phyloP scores from a whole-genome alignment of 2,888 invertebrate genomes.

The Cheilosia urbana region DNA sequence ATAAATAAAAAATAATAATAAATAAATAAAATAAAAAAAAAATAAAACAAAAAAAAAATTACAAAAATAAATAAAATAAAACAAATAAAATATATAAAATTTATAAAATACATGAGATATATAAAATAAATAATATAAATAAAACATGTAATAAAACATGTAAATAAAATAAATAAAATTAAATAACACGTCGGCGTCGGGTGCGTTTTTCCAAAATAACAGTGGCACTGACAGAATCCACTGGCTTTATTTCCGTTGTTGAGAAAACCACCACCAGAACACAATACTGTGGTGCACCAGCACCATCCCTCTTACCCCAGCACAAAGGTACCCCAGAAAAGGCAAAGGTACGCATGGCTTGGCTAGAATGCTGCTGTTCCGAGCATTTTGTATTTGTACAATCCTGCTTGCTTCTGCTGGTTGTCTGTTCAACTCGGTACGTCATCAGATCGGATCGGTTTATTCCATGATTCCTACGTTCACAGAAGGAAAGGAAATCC shows the following conservation, averaged over 20 bases:
- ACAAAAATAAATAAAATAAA: background rate
- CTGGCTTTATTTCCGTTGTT: background rate
- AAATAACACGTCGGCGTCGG: background rate
- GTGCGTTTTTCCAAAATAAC: background rate
- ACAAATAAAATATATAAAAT: background rate
- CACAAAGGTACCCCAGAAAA: conserved; percentile 18
- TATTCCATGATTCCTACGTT: conserved; percentile 29
- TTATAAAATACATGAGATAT: background rate
- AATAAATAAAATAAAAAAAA: background rate
- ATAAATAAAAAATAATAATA: background rate
- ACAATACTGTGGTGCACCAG: background rate
- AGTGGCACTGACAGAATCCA: background rate
- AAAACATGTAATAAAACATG: background rate
- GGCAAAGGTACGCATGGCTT: conserved; percentile 18
- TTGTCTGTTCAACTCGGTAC: conserved; percentile 63
- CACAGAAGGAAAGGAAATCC: background rate
- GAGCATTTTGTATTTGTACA: conserved; percentile 25
- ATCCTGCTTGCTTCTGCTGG: conserved; percentile 61
- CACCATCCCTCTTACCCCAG: conserved; percentile 2
- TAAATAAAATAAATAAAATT: conserved; percentile 1
- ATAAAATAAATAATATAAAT: background rate
- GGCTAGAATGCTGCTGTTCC: conserved; percentile 4
- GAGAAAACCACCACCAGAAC: conserved; percentile 4
- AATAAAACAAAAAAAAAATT: background rate
- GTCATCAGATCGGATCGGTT: conserved; percentile 52